Conservation (phyloP, 1,140 invertebrate species). For the Rhizoglyphus robini region DNA sequence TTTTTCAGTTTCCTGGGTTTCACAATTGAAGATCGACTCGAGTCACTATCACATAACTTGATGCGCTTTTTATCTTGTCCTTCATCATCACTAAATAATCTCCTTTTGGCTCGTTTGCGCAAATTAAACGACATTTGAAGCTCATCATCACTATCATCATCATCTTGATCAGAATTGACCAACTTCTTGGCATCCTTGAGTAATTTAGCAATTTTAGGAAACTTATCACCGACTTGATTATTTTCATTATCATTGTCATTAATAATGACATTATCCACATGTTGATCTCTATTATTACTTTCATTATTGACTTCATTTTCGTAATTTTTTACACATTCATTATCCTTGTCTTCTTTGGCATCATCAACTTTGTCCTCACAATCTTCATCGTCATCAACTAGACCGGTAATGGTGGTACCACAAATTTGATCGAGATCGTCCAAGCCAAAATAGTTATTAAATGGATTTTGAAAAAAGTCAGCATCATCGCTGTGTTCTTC, state of each 20-base stretch:
- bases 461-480: no score
- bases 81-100: background rate
- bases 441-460: no score
- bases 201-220: background rate
- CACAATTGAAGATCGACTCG: background rate
- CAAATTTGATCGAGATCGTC: no score
- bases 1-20: background rate
- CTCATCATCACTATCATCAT: background rate
- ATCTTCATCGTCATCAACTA: no score
- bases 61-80: background rate
- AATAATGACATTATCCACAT: no score
- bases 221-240: no score
- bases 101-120: background rate
- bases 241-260: no score
- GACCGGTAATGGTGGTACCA: no score
- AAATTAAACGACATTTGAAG: background rate
- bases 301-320: no score
- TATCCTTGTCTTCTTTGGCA: background rate
- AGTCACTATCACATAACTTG: background rate
- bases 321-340: no score
- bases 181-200: background rate
- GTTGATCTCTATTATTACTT: background rate
- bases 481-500: no score
- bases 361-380: background rate
- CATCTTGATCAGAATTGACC: background rate